Evolutionary conservation across 2,797 vertebrate genomes (phyloP).

Genomic region (Kryptolebias ocellatus): DNA sequence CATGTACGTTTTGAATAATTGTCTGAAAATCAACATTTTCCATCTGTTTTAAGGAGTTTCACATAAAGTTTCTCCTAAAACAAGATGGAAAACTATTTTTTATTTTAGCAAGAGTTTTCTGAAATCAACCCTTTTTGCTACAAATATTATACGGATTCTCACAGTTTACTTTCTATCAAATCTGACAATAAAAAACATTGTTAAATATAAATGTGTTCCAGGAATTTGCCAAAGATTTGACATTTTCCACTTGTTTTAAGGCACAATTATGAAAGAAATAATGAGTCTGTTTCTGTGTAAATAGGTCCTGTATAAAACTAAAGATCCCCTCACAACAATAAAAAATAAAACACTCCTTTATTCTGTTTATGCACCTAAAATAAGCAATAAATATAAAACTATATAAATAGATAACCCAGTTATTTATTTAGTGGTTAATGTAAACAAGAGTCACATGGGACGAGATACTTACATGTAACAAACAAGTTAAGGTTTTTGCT

Average conservation of each 20-base stretch:
- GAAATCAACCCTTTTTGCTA: background rate
- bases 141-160: background rate
- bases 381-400: constrained; percentile 40
- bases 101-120: background rate
- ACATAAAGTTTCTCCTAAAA: background rate
- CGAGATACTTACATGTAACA: background rate
- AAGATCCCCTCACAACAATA: no score
- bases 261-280: background rate
- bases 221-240: no score
- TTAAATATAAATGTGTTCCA: background rate
- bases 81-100: background rate
- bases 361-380: constrained; percentile 7
- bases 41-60: no score
- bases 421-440: constrained; percentile 42
- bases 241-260: constrained; percentile 6
- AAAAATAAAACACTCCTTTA: no score
- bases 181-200: no score
- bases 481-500: constrained; percentile 29
- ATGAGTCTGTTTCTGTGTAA: background rate
- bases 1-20: no score
- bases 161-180: no score
- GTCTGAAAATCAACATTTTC: no score
- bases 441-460: constrained; percentile 31
- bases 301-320: no score
- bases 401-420: constrained; percentile 26